Conservation (phyloP, 1,140 invertebrate species). For the Ceratina japonica region DNA sequence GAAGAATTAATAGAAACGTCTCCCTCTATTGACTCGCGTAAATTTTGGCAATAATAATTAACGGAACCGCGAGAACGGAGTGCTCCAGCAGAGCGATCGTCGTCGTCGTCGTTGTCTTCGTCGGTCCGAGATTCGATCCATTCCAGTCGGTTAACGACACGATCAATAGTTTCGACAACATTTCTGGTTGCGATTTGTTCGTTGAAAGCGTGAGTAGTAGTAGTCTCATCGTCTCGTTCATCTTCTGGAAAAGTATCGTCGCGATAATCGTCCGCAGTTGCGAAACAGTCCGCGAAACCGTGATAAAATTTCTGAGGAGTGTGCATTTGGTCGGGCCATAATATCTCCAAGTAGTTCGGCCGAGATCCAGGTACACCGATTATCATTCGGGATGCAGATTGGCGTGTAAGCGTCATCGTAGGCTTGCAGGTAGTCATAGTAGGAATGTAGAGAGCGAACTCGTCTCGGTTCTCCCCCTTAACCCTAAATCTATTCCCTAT, state of each 20-base stretch:
- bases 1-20: constrained; percentile 14
- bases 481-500: constrained; percentile 73
- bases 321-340: constrained; percentile 64
- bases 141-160: constrained; percentile 6
- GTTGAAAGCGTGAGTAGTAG: constrained; percentile 13
- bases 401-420: constrained; percentile 80
- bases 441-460: constrained; percentile 78
- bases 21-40: constrained; percentile 17
- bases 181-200: constrained; percentile 22
- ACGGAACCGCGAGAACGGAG: constrained; percentile 3
- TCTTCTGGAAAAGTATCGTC: constrained; percentile 33
- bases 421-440: constrained; percentile 79
- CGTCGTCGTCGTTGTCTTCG: background rate
- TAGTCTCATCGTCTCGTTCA: background rate
- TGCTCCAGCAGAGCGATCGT: background rate
- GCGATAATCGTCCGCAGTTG: too few species aligned
- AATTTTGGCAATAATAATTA: constrained; percentile 22
- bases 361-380: constrained; percentile 78
- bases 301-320: constrained; percentile 53
- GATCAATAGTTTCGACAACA: background rate
- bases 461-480: constrained; percentile 73
- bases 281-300: constrained; percentile 3
- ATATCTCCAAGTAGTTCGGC: constrained; percentile 63
- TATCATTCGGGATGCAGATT: constrained; percentile 77
- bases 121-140: constrained; percentile 19